These are phyloP conservation scores for Hedya salicella DNA, from an alignment of 2,888 invertebrate genomes.

Conservation along the genomic window DNA sequence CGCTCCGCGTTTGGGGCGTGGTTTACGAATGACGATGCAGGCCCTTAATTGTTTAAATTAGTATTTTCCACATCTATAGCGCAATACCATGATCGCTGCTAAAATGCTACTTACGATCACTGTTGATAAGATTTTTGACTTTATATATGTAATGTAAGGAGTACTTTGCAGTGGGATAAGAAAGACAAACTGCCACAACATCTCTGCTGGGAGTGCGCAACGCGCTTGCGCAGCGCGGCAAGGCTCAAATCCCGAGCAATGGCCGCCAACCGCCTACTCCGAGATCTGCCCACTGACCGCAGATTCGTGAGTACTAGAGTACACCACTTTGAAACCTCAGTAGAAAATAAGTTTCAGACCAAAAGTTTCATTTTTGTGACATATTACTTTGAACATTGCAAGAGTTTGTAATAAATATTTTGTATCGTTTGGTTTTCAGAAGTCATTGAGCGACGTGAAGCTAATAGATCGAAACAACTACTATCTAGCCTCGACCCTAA, in stretches of 20 bases:
- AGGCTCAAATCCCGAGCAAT: not conserved
- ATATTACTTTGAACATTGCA: too few relatives aligned
- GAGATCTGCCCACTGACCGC: not conserved
- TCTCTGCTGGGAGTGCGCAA: slow-evolving; percentile 12
- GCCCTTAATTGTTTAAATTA: too few relatives aligned
- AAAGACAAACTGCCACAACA: not conserved
- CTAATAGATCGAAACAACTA: not conserved
- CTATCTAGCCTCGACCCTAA: not conserved
- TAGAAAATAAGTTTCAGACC: too few relatives aligned
- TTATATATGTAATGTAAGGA: not conserved
- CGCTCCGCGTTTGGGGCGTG: too few relatives aligned
- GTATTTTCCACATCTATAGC: too few relatives aligned
- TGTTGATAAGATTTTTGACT: not conserved
- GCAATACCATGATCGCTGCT: too few relatives aligned
- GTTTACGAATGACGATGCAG: too few relatives aligned
- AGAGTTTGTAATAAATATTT: not conserved
- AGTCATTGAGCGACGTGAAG: not conserved
- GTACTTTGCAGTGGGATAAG: slow-evolving; percentile 1
- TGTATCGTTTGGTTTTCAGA: not conserved
- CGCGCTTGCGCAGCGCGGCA: not conserved
- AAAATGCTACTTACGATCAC: too few relatives aligned
- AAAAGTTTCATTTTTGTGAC: too few relatives aligned
- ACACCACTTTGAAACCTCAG: not conserved
- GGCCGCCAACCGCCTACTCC: not conserved
- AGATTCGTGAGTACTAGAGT: not conserved